phyloP scores from a whole-genome alignment of 2,888 invertebrate genomes.

The Ophioninae sp. region DNA sequence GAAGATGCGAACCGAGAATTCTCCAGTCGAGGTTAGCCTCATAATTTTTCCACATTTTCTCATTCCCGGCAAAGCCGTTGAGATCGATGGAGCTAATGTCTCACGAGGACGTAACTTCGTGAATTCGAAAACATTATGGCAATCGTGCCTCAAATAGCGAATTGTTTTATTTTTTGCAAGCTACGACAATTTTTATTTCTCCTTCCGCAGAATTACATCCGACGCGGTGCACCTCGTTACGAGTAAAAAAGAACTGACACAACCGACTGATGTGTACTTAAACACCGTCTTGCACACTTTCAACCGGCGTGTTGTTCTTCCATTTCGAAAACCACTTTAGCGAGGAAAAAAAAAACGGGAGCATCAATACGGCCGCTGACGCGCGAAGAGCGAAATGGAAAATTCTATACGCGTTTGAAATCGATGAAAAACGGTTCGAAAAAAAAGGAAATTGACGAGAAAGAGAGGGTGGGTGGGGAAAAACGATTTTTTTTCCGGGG shows the following conservation, averaged over 20 bases:
- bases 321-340: slow-evolving; percentile 19
- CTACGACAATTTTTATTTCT: neutral
- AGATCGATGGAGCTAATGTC: neutral
- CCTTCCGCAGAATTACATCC: neutral
- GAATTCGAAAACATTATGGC: neutral
- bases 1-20: neutral
- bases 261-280: neutral
- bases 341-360: slow-evolving; percentile 3
- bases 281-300: neutral
- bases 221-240: neutral
- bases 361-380: neutral
- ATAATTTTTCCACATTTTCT: neutral
- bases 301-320: neutral
- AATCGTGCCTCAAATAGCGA: neutral
- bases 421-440: slow-evolving; percentile 26
- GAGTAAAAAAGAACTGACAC: neutral
- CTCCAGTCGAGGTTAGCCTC: neutral
- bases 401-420: slow-evolving; percentile 31
- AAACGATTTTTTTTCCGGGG: slow-evolving; percentile 42
- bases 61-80: neutral
- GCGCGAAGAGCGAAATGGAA: slow-evolving; percentile 12
- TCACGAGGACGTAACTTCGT: neutral
- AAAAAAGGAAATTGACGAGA: slow-evolving; percentile 46
- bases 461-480: slow-evolving; percentile 43
- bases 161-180: neutral